Evolutionary conservation across 2,113 vertebrate species (phyloP).

Genomic region (Lophotis ruficrista): DNA sequence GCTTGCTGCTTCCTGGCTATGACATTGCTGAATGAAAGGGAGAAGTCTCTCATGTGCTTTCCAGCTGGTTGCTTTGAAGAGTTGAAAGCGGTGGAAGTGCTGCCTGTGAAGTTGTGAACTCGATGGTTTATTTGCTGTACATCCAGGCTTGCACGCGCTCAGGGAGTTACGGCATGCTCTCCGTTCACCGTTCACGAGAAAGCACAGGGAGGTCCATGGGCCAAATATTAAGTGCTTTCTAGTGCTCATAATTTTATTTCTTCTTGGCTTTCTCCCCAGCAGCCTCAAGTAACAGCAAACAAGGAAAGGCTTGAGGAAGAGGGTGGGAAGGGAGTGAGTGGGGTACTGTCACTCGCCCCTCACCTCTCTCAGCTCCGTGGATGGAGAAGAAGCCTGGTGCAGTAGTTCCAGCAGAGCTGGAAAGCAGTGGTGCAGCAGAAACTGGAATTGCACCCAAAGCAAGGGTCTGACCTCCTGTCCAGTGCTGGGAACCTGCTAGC

Average conservation of each 20-base stretch:
- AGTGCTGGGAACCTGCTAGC: background rate
- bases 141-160: fast-evolving
- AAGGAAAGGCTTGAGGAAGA: background rate
- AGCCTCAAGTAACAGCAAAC: background rate
- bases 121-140: fast-evolving
- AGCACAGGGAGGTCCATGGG: background rate
- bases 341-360: background rate
- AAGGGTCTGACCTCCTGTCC: background rate
- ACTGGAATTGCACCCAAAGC: background rate
- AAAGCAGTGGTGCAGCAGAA: background rate
- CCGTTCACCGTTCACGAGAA: background rate
- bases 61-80: background rate
- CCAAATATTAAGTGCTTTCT: background rate
- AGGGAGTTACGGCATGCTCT: background rate
- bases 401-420: background rate
- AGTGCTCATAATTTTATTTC: background rate
- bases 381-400: background rate
- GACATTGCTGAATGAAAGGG: background rate
- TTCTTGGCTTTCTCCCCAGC: background rate
- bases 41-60: background rate
- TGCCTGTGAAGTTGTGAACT: background rate
- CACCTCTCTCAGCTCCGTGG: background rate
- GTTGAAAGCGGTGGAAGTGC: background rate
- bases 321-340: background rate
- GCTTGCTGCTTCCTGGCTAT: background rate